These are phyloP conservation scores for Hystrix brachyura DNA, from an alignment of 2,113 vertebrate genomes.

Conservation along the genomic window DNA sequence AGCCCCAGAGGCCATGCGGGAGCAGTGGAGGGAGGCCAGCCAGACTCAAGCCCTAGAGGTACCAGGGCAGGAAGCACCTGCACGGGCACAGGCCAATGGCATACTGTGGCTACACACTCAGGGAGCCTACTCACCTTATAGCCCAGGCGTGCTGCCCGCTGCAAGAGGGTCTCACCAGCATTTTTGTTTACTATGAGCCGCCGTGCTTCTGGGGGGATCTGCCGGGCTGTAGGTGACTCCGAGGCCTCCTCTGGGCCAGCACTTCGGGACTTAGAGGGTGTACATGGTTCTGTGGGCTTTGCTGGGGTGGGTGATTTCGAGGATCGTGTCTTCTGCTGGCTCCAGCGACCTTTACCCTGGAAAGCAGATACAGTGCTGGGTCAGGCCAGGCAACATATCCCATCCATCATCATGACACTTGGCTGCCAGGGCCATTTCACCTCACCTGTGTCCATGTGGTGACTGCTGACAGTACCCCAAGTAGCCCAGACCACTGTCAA, in stretches of 20 bases:
- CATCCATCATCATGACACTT: background rate
- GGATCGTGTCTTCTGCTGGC: conserved; percentile 80
- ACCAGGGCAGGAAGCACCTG: background rate
- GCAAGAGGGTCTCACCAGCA: conserved; percentile 96
- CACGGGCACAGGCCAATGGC: background rate
- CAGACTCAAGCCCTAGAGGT: background rate
- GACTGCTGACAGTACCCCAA: background rate
- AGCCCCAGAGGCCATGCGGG: background rate
- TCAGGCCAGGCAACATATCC: background rate
- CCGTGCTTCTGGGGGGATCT: conserved; percentile 95
- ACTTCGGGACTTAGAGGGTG: conserved; percentile 87
- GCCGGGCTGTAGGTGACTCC: conserved; percentile 88
- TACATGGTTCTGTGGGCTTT: conserved; percentile 87
- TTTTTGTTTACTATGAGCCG: conserved; percentile 99
- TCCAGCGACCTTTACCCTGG: conserved; percentile 88
- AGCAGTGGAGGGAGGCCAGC: background rate
- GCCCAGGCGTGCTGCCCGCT: conserved; percentile 96
- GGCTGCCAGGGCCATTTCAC: background rate
- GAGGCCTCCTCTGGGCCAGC: conserved; percentile 86
- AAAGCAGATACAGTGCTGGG: background rate
- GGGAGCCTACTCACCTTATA: conserved; percentile 92
- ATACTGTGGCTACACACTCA: accelerated
- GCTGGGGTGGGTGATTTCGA: conserved; percentile 84
- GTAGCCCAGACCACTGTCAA: background rate
- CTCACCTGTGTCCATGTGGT: background rate